Conservation (phyloP, 1,140 invertebrate genomes). For the Saccostrea glomerata region DNA sequence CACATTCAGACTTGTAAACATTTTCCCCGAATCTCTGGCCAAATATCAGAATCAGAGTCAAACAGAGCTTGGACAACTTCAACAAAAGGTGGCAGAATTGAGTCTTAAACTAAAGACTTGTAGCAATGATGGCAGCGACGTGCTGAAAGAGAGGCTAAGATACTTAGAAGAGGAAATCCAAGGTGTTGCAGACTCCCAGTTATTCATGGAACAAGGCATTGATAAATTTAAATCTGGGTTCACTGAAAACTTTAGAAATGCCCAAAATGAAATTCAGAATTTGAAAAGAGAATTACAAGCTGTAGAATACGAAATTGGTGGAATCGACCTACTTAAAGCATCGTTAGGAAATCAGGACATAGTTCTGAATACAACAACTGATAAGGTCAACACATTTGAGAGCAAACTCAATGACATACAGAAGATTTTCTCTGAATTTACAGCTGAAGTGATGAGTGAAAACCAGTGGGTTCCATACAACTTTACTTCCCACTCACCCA, state of each 20-base stretch:
- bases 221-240: slow-evolving; percentile 33
- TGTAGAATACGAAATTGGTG: background rate
- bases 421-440: slow-evolving; percentile 32
- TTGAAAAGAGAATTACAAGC: slow-evolving; percentile 29
- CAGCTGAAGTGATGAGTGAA: slow-evolving; percentile 50
- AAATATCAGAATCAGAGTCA: slow-evolving; percentile 49
- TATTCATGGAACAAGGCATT: slow-evolving; percentile 15
- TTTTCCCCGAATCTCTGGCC: slow-evolving; percentile 47
- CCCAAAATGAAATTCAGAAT: slow-evolving; percentile 38
- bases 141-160: slow-evolving; percentile 46
- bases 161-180: slow-evolving; percentile 47
- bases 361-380: background rate
- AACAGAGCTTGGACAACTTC: slow-evolving; percentile 28
- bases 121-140: slow-evolving; percentile 46
- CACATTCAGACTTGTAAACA: slow-evolving; percentile 48
- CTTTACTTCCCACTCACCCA: slow-evolving; percentile 61
- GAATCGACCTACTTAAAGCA: background rate
- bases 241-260: slow-evolving; percentile 29
- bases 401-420: slow-evolving; percentile 56
- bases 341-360: slow-evolving; percentile 29
- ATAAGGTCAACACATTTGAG: slow-evolving; percentile 18
- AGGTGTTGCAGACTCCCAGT: slow-evolving; percentile 3
- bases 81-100: slow-evolving; percentile 36
- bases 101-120: slow-evolving; percentile 28
- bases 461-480: slow-evolving; percentile 65